phyloP scores from a whole-genome alignment of 2,113 vertebrate species.

The Climacteris rufus region DNA sequence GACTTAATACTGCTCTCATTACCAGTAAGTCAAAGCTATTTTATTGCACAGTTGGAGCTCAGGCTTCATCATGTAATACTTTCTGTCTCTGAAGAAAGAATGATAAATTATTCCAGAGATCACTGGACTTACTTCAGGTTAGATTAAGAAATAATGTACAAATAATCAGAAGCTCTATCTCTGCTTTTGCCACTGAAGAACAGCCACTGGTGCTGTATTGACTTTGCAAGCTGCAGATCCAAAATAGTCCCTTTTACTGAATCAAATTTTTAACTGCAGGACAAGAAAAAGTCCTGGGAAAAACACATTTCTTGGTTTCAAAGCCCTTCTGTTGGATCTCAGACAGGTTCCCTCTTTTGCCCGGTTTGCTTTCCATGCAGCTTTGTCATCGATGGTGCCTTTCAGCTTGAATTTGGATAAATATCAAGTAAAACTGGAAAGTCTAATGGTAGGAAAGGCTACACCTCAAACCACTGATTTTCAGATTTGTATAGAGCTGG shows the following conservation, averaged over 20 bases:
- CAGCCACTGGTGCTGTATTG: background rate
- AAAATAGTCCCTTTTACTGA: background rate
- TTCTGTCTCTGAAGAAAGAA: background rate
- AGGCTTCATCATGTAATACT: background rate
- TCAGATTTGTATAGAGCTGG: background rate
- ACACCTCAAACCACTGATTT: background rate
- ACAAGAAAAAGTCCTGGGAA: background rate
- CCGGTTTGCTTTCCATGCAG: background rate
- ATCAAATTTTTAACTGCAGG: background rate
- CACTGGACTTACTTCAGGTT: background rate
- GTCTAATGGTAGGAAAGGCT: background rate
- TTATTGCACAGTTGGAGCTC: background rate
- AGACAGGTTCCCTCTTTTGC: background rate
- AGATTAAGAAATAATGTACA: background rate
- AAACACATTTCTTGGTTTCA: background rate
- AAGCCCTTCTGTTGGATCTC: background rate
- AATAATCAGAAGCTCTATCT: background rate
- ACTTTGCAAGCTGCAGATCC: background rate
- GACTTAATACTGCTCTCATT: conserved; percentile 16
- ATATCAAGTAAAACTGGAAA: background rate
- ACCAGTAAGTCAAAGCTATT: conserved; percentile 17
- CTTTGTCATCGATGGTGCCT: background rate
- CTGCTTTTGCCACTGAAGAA: background rate
- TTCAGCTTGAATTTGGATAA: background rate
- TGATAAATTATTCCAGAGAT: background rate